These are phyloP conservation scores for Cariama cristata DNA, from an alignment of 2,113 vertebrate genomes.

Conservation along the genomic window DNA sequence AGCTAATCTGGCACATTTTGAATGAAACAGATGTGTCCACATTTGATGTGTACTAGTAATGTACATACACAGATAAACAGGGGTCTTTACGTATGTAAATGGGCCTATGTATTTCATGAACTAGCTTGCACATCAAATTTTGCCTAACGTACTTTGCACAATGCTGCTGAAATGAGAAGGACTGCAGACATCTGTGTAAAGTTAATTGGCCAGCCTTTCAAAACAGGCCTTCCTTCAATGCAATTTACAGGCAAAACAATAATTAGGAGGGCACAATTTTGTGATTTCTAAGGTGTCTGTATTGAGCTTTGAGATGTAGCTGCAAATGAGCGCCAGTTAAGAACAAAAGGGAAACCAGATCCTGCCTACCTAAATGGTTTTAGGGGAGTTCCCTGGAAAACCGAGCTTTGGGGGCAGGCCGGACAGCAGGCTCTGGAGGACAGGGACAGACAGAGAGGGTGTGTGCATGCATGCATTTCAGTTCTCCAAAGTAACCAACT, in stretches of 20 bases:
- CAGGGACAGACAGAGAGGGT: not conserved
- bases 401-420: rapidly evolving
- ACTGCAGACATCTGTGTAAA: not conserved
- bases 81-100: not conserved
- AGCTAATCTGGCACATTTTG: not conserved
- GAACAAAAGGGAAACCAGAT: not conserved
- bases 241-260: not conserved
- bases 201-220: not conserved
- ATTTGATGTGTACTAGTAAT: not conserved
- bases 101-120: not conserved
- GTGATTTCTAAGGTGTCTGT: not conserved
- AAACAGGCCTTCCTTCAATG: not conserved
- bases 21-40: not conserved
- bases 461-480: not conserved
- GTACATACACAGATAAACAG: not conserved
- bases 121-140: not conserved
- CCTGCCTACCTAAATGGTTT: not conserved
- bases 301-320: not conserved
- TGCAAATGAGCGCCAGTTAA: not conserved
- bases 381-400: not conserved
- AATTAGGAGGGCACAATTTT: not conserved
- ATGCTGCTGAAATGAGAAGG: not conserved
- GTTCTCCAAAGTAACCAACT: not conserved
- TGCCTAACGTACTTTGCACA: not conserved
- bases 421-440: not conserved